Conservation (phyloP, 92 coral and sea anemone genomes). For the Porites divaricata region DNA sequence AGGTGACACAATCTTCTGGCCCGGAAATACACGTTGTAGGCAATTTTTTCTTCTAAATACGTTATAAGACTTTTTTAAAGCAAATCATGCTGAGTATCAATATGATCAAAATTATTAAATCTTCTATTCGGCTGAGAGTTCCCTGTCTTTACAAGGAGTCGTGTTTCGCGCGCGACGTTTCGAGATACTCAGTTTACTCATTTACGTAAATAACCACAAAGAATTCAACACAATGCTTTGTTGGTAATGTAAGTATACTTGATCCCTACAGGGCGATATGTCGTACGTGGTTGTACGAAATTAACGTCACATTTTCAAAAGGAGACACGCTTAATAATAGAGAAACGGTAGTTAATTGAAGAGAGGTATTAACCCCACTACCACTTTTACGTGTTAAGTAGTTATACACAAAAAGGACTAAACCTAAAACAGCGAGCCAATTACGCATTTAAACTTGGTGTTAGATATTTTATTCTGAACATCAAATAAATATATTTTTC, state of each 20-base stretch:
- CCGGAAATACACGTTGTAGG: neutral
- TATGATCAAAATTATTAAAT: neutral
- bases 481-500: too few species aligned
- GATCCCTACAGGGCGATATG: slow-evolving; percentile 29
- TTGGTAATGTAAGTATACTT: slow-evolving; percentile 1
- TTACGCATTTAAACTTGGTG: neutral
- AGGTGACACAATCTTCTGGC: neutral
- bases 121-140: neutral
- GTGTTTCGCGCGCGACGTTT: neutral
- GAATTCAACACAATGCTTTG: slow-evolving; percentile 8
- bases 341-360: neutral
- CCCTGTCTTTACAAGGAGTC: neutral
- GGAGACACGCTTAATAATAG: neutral
- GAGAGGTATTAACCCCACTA: neutral
- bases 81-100: neutral
- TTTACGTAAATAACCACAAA: slow-evolving; percentile 24
- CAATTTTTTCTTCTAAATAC: neutral
- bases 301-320: neutral
- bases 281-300: neutral
- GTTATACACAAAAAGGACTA: neutral
- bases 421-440: neutral
- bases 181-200: neutral
- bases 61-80: neutral
- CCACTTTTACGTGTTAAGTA: neutral
- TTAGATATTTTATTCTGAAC: too few species aligned